Percentiles rank a stretch among this genome's conserved stretches.
Conservation (phyloP, 2,888 invertebrate species). For the Epirrhoe alternata region DNA sequence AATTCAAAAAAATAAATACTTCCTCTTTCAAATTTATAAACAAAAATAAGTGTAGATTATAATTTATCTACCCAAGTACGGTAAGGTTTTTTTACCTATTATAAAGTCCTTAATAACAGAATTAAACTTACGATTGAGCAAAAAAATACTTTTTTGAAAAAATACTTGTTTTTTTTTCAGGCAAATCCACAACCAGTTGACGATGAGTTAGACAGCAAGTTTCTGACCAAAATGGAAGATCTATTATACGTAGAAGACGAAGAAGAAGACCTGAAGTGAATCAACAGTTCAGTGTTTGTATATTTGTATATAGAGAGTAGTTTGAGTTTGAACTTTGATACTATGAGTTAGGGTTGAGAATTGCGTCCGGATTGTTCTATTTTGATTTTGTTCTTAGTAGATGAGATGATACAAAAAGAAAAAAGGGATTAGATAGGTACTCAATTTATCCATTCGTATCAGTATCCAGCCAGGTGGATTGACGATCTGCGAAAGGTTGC, state of each 20-base stretch:
- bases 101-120: too few relatives aligned
- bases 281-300: conserved; percentile 45
- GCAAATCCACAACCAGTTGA: conserved; percentile 58
- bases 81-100: too few relatives aligned
- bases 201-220: conserved; percentile 69
- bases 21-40: too few relatives aligned
- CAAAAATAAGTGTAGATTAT: too few relatives aligned
- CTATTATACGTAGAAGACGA: conserved; percentile 77
- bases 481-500: too few relatives aligned
- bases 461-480: too few relatives aligned
- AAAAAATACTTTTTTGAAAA: too few relatives aligned
- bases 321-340: conserved; percentile 27
- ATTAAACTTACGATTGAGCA: too few relatives aligned
- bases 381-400: conserved; percentile 12
- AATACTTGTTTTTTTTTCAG: conserved; percentile 51
- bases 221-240: conserved; percentile 77
- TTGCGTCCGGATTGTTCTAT: conserved; percentile 27
- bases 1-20: too few relatives aligned
- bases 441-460: too few relatives aligned
- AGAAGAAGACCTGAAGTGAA: conserved; percentile 75
- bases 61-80: too few relatives aligned
- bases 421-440: too few relatives aligned
- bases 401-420: neutral
- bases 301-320: conserved; percentile 52
- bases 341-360: conserved; percentile 27